Evolutionary conservation across 2,113 vertebrate genomes (phyloP).

Genomic region (Crotalus tigris): DNA sequence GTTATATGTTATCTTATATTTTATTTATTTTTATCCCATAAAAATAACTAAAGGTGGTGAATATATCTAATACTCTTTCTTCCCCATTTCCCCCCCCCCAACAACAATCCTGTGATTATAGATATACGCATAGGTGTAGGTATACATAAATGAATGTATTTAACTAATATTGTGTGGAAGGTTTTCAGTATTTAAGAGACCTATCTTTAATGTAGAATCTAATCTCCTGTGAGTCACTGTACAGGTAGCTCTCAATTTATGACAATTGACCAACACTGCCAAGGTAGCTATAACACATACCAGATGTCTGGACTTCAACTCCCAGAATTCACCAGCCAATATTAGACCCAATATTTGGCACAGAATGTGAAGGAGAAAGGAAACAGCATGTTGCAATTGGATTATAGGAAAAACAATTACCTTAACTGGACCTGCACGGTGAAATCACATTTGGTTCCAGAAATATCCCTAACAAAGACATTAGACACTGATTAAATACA

Average conservation of each 20-base stretch:
- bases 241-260: neutral
- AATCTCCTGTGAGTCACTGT: neutral
- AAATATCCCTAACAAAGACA: conserved; percentile 88
- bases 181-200: neutral
- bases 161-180: neutral
- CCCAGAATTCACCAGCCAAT: too few relatives aligned
- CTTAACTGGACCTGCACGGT: conserved; percentile 98
- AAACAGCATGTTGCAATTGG: neutral
- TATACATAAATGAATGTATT: neutral
- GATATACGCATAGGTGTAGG: neutral
- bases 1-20: conserved; percentile 32
- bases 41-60: neutral
- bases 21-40: neutral
- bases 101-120: neutral
- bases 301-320: neutral
- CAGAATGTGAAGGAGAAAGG: neutral
- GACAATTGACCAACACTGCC: neutral
- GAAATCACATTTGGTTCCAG: conserved; percentile 99
- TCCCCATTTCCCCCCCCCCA: neutral
- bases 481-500: neutral
- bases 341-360: neutral
- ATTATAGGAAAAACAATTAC: conserved; percentile 59
- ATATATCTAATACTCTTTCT: neutral
- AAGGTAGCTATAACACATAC: neutral
- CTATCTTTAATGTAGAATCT: neutral